phyloP scores from a whole-genome alignment of 1,140 invertebrate genomes.

The Diachasma alloeum region DNA sequence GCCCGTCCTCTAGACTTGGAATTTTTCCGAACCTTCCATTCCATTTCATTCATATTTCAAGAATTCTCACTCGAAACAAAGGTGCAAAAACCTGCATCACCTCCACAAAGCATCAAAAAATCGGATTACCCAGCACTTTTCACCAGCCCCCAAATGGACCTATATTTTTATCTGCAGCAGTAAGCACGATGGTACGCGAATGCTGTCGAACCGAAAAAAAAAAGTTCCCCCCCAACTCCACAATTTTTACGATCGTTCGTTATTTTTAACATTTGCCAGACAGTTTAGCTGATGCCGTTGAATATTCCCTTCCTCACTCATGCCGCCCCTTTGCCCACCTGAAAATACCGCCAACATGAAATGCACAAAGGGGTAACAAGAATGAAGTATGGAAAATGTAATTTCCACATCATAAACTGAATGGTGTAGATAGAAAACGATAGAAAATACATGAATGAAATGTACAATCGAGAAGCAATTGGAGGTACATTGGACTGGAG shows the following conservation, averaged over 20 bases:
- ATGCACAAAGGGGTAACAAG: background rate
- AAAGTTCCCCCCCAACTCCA: background rate
- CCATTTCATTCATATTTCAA: too few relatives aligned
- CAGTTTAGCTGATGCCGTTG: slow-evolving; percentile 15
- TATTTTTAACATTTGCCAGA: slow-evolving; percentile 18
- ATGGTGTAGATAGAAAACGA: background rate
- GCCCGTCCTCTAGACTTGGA: too few relatives aligned
- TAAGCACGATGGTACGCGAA: background rate
- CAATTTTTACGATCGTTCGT: background rate
- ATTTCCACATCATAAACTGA: background rate
- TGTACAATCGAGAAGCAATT: background rate
- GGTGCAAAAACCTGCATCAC: too few relatives aligned
- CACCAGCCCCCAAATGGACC: background rate
- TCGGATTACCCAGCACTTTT: background rate
- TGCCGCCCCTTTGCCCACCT: too few relatives aligned
- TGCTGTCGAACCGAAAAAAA: background rate
- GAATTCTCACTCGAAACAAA: too few relatives aligned
- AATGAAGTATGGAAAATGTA: background rate
- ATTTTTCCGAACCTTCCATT: too few relatives aligned
- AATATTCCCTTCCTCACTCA: background rate
- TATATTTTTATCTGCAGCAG: background rate
- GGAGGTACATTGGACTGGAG: background rate
- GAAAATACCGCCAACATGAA: background rate
- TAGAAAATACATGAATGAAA: background rate
- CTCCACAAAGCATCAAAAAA: too few relatives aligned